A percentile compares a stretch with the other conserved stretches of the same genome.
These are phyloP conservation scores for Orientallactaga bullata DNA, from an alignment of 2,113 vertebrate species.

Conservation along the genomic window DNA sequence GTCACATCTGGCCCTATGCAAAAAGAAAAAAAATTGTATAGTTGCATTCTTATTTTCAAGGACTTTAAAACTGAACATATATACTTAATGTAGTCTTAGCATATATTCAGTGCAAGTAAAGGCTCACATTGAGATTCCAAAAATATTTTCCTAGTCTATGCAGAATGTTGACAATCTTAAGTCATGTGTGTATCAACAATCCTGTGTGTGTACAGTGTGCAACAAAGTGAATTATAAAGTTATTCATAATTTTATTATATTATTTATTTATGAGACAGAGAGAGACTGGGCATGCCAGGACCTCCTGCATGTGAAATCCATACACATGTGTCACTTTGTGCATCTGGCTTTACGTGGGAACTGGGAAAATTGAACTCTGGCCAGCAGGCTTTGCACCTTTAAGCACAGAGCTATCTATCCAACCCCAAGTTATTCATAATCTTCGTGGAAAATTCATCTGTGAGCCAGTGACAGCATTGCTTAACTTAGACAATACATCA, in stretches of 20 bases:
- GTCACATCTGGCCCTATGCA: background rate
- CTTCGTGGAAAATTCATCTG: background rate
- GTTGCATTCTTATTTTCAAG: background rate
- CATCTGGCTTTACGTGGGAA: too few species aligned
- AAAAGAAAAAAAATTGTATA: background rate
- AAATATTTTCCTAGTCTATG: background rate
- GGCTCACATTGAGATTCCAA: background rate
- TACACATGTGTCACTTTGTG: too few species aligned
- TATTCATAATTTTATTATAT: background rate
- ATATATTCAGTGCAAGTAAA: background rate
- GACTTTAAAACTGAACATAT: background rate
- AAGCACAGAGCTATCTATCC: too few species aligned
- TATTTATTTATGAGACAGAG: too few species aligned
- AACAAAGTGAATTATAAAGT: background rate
- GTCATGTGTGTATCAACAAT: background rate
- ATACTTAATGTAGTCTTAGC: background rate
- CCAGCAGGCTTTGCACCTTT: too few species aligned
- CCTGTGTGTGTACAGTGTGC: background rate
- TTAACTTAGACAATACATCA: background rate
- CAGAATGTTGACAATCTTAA: conserved; percentile 28
- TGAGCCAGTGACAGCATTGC: background rate
- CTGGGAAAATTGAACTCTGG: too few species aligned
- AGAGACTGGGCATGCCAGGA: too few species aligned
- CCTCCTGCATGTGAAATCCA: too few species aligned
- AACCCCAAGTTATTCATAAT: background rate